A percentile compares a stretch with the other conserved stretches of the same genome.
Evolutionary conservation across 2,797 vertebrate species (phyloP).

Genomic region (Ispidina picta): DNA sequence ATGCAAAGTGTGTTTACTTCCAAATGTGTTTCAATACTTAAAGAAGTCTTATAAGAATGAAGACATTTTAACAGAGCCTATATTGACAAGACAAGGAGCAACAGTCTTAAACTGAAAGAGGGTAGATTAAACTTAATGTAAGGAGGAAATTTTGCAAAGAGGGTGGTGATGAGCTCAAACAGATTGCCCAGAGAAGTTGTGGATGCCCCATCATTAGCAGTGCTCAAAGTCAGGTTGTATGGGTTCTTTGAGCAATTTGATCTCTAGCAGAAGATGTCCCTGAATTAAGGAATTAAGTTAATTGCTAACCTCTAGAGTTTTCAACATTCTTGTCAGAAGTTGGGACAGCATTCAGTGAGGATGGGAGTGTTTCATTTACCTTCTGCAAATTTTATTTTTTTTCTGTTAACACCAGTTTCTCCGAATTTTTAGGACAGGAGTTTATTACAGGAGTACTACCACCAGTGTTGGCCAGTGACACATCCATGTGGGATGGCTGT

Average conservation of each 20-base stretch:
- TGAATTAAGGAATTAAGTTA: background rate
- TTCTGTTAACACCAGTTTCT: background rate
- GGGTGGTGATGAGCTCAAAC: too few relatives aligned
- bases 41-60: background rate
- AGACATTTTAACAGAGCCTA: background rate
- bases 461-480: rapidly evolving
- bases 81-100: background rate
- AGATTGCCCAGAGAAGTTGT: too few relatives aligned
- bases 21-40: background rate
- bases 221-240: too few relatives aligned
- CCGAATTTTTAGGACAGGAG: background rate
- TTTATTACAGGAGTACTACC: background rate
- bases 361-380: background rate
- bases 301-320: background rate
- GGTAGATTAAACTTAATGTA: background rate
- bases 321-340: background rate
- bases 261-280: too few relatives aligned
- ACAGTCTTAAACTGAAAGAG: background rate
- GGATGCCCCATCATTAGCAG: too few relatives aligned
- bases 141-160: too few relatives aligned
- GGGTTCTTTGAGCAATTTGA: too few relatives aligned
- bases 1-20: background rate
- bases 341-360: background rate
- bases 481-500: background rate
- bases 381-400: background rate